Percentiles rank a stretch among this genome's conserved stretches.
These are phyloP conservation scores for Paramormyrops hopkinsi DNA, from an alignment of 2,797 vertebrate genomes.

Conservation along the genomic window DNA sequence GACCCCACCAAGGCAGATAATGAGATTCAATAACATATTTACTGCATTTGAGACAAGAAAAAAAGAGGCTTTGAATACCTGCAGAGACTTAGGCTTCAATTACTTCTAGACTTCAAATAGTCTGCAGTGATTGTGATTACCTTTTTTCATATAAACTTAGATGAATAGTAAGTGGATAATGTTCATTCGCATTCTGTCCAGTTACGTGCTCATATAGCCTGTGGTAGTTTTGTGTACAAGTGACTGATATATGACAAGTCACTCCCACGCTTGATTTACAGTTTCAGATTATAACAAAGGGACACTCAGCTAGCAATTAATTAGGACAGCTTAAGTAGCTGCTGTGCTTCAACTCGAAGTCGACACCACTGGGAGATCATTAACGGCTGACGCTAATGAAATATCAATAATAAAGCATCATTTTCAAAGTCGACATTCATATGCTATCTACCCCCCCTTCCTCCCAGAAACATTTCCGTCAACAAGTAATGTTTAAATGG, in stretches of 20 bases:
- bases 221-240: background rate
- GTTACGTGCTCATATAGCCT: background rate
- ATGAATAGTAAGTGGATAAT: background rate
- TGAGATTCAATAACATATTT: slow-evolving; percentile 64
- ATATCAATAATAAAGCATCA: slow-evolving; percentile 63
- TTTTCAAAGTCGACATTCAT: slow-evolving; percentile 18
- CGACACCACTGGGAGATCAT: slow-evolving; percentile 59
- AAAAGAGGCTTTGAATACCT: slow-evolving; percentile 37
- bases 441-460: background rate
- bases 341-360: slow-evolving; percentile 44
- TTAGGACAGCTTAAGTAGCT: slow-evolving; percentile 67
- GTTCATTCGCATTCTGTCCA: background rate
- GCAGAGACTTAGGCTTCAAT: slow-evolving; percentile 50
- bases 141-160: background rate
- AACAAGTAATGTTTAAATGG: background rate
- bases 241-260: background rate
- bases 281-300: slow-evolving; percentile 34
- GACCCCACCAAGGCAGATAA: slow-evolving; percentile 56
- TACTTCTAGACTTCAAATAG: slow-evolving; percentile 30
- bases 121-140: background rate
- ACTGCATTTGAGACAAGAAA: slow-evolving; percentile 50
- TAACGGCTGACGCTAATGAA: slow-evolving; percentile 59
- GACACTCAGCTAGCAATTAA: slow-evolving; percentile 62
- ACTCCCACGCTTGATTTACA: slow-evolving; percentile 1
- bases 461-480: background rate